A percentile compares a stretch with the other conserved stretches of the same genome.
Evolutionary conservation across 1,140 invertebrate genomes (phyloP).

Genomic region (Papilio dardanus): DNA sequence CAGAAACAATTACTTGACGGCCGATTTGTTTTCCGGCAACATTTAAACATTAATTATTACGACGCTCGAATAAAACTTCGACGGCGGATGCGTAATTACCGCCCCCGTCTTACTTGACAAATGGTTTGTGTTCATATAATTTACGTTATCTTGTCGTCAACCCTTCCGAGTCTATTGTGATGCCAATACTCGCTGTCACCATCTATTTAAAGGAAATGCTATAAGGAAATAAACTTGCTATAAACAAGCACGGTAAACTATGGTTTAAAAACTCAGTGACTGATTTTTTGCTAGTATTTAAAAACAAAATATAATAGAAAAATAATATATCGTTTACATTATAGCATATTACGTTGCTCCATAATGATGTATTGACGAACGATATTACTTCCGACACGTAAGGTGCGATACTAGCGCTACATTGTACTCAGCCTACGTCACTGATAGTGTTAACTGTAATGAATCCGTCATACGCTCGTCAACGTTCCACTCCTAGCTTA

Average conservation of each 20-base stretch:
- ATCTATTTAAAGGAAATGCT: too few species aligned
- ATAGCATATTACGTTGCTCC: neutral
- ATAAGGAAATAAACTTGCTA: neutral
- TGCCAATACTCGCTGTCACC: neutral
- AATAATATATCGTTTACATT: neutral
- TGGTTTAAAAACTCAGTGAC: too few species aligned
- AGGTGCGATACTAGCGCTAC: constrained; percentile 19
- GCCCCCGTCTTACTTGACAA: constrained; percentile 17
- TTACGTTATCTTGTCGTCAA: constrained; percentile 13
- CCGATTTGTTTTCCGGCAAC: constrained; percentile 40
- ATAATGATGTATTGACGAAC: constrained; percentile 15
- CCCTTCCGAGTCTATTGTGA: constrained; percentile 9
- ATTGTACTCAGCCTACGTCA: constrained; percentile 25
- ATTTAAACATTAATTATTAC: constrained; percentile 39
- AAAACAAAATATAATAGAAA: neutral
- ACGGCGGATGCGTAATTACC: constrained; percentile 12
- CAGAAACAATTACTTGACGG: constrained; percentile 48
- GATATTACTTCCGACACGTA: constrained; percentile 14
- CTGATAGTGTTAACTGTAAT: constrained; percentile 34
- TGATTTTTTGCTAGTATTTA: too few species aligned
- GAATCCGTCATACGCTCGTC: constrained; percentile 32
- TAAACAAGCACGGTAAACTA: neutral
- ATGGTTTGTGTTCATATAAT: constrained; percentile 4
- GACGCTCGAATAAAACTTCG: constrained; percentile 13
- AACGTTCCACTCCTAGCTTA: constrained; percentile 36